phyloP scores from a whole-genome alignment of 2,797 vertebrate genomes.

The Diglossa cyanea region DNA sequence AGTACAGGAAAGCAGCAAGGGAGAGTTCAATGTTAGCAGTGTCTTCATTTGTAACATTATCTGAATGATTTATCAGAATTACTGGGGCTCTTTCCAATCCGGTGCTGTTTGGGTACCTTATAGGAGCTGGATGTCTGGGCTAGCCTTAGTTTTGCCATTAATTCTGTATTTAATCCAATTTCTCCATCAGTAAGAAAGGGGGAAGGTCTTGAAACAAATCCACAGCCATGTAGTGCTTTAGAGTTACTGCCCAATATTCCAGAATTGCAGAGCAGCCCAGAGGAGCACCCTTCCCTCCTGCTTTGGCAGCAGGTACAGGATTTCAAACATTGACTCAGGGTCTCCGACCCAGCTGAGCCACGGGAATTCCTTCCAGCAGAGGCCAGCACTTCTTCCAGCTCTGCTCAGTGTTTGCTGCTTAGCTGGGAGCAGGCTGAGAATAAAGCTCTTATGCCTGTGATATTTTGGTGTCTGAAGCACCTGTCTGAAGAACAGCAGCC shows the following conservation, averaged over 20 bases:
- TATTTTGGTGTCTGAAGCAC: background rate
- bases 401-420: background rate
- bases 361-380: background rate
- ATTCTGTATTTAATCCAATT: background rate
- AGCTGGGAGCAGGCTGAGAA: background rate
- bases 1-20: background rate
- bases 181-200: background rate
- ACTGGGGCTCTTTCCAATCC: background rate
- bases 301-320: background rate
- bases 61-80: background rate
- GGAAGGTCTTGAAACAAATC: background rate
- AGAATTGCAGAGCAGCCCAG: background rate
- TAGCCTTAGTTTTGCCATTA: background rate
- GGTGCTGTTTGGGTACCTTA: background rate
- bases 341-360: background rate
- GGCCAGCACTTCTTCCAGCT: background rate
- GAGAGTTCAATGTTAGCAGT: background rate
- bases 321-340: accelerated
- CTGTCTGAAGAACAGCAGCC: background rate
- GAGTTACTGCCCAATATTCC: background rate
- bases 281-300: background rate
- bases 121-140: background rate
- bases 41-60: background rate
- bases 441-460: background rate
- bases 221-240: background rate